Conservation (phyloP, 2,113 vertebrate species). For the Tragelaphus buxtoni region DNA sequence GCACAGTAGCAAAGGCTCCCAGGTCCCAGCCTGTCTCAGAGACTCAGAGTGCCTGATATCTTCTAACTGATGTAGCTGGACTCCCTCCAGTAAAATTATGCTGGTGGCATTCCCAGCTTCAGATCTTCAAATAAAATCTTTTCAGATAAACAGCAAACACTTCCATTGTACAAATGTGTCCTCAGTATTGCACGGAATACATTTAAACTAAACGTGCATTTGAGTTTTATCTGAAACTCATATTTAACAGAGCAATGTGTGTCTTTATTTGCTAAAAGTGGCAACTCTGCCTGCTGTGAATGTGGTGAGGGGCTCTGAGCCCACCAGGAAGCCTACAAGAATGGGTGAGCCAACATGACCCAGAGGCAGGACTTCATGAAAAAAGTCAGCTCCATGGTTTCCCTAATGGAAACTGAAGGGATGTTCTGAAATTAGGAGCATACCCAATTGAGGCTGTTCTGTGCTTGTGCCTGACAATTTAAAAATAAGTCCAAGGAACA, state of each 20-base stretch:
- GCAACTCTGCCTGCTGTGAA: not conserved
- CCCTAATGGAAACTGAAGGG: not conserved
- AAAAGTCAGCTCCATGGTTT: not conserved
- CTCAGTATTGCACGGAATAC: not conserved
- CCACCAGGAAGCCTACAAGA: not conserved
- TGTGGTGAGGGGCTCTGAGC: not conserved
- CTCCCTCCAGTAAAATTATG: not conserved
- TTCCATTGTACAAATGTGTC: not conserved
- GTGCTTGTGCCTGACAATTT: not conserved
- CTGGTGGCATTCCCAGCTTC: not conserved
- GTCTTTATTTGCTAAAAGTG: not conserved
- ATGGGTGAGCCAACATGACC: not conserved
- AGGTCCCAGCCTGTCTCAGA: not conserved
- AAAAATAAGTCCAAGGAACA: not conserved
- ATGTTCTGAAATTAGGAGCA: not conserved
- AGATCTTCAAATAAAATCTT: not conserved
- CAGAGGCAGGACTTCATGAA: not conserved
- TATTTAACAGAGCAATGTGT: not conserved
- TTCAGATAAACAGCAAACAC: not conserved
- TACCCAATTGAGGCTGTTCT: accelerated
- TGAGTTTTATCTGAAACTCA: not conserved
- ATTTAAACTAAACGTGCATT: not conserved
- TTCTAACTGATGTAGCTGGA: too few species aligned
- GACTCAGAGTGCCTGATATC: too few species aligned
- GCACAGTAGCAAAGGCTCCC: not conserved